Base-by-base conservation (phyloP, 2,113 vertebrate genomes). In the Channa argus region DNA sequence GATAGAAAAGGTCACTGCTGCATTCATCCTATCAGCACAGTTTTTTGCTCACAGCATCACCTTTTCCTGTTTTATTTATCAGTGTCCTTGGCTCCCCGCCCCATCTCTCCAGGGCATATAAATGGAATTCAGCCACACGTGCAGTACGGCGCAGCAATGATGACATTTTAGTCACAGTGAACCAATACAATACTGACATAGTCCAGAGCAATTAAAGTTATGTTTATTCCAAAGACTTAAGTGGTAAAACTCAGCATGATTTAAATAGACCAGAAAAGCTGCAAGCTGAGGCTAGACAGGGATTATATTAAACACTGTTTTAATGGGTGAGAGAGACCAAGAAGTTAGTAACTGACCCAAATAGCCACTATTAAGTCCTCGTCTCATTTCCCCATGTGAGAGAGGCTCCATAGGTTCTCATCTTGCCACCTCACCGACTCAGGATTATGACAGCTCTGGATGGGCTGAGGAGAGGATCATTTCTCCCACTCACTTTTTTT, bases 1-100 rank as follows among this genome's bases (percentile, higher is more conserved):
- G 59, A 86, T 38, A 65, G 82, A 76, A 77, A 91, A 88, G 86
- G 85, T 92, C 87, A 91, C 47, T 52, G 82, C 49, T 4, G 68
- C 69, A 81, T 85, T 86, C 76, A 76, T 89, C 79, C 79, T 81
- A 77, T 76, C 72, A 46, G 83, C 74, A 9, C 63, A 69, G 63
- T 49, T 84, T 86, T 24, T 81, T 63, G 45, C 68, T 80, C 14
- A 8, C 69, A 77, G 80, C 71, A 62, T 81, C 86, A 83, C 80
- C 84, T 83, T 83, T 75, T 63, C 66, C 63, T 41, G 68, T 76
- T 85, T 64, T 80, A 61, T 77, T 71, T 64, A 69, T 78, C 63
- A 6, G 60, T 15, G 73, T 76, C 86, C 86, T 86, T 85, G 79
- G 63, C 74, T 24, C 24, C 24, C 24, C 24, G 24, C 24, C 51